Conservation (phyloP, 2,113 vertebrate genomes). For the Onychostruthus taczanowskii region DNA sequence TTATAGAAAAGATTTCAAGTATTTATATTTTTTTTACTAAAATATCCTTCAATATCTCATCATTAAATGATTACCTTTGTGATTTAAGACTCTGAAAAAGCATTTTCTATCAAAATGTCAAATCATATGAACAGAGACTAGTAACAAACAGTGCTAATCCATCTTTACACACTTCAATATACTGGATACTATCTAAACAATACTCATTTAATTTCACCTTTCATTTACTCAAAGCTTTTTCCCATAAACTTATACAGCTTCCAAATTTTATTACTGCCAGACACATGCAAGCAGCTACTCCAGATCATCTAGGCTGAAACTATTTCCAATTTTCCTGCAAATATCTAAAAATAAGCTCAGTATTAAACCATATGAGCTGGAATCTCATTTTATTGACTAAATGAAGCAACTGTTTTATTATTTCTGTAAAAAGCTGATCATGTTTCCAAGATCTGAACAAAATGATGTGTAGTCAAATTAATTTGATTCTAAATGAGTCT, state of each 20-base stretch:
- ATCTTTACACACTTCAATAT: conserved; percentile 7
- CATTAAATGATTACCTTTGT: not conserved
- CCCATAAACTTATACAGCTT: not conserved
- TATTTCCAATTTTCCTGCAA: not conserved
- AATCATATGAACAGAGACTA: not conserved
- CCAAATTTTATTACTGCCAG: not conserved
- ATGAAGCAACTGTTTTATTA: not conserved
- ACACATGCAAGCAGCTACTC: not conserved
- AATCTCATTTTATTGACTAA: not conserved
- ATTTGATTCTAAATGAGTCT: not conserved
- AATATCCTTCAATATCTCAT: not conserved
- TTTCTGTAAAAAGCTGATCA: not conserved
- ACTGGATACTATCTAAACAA: conserved; percentile 7
- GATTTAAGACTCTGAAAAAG: not conserved
- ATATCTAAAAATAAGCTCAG: not conserved
- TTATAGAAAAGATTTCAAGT: not conserved
- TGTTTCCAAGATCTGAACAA: not conserved
- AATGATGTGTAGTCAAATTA: not conserved
- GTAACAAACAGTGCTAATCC: conserved; percentile 24
- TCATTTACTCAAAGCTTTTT: not conserved
- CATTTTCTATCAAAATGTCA: conserved; percentile 34
- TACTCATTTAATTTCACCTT: conserved; percentile 35
- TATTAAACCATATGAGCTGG: not conserved
- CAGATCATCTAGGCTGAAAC: not conserved
- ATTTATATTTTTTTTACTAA: not conserved